Evolutionary conservation across 2,113 vertebrate genomes (phyloP), one percentile per base, ranked within the genome.

Genomic region (Nothobranchius kuhntae): DNA sequence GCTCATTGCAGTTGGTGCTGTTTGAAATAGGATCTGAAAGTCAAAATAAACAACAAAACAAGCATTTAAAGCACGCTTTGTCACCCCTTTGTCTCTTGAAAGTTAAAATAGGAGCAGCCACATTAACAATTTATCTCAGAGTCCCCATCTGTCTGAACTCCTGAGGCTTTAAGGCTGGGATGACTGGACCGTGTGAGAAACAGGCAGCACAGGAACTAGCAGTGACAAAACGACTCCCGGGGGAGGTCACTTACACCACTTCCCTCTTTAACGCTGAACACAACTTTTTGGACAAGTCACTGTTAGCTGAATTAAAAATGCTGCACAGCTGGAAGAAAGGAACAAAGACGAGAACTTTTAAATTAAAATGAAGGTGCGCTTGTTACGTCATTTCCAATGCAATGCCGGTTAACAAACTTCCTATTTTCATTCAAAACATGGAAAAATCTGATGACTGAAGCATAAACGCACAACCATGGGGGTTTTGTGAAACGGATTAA

Each of bases 231-330:
- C 42, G 55, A 63, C 74, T 82, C 86, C 80, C 87, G 80, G 73
- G 89, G 77, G 84, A 87, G 77, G 89, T 85, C 71, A 85, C 80
- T 91, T 90, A 85, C 90, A 82, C 68, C 66, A 68, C 78, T 80
- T 81, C 78, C 84, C 76, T 71, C 30, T 3, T 83, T 0, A 6
- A 79, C 65, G 53, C 73, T 42, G 61, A 85, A 87, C 58, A 61
- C 46, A 26, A 6, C 66, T 80, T 78, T 82, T 75, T 60, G 70
- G 44, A 45, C 65, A 54, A 75, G 60, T 82, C 75, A 83, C 6
- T 40, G 38, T 40, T 40, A 9, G 38, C 38, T 40, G 38, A 40
- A 7, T 40, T 40, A 40, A 40, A 40, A 40, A 66, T 69, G 54
- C 51, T 68, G 56, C 71, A 53, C 47, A 36, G 47, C 42, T 47